Evolutionary conservation across 2,113 vertebrate species (phyloP), one percentile per base, ranked within the genome.

Genomic region (Pelmatolapia mariae): DNA sequence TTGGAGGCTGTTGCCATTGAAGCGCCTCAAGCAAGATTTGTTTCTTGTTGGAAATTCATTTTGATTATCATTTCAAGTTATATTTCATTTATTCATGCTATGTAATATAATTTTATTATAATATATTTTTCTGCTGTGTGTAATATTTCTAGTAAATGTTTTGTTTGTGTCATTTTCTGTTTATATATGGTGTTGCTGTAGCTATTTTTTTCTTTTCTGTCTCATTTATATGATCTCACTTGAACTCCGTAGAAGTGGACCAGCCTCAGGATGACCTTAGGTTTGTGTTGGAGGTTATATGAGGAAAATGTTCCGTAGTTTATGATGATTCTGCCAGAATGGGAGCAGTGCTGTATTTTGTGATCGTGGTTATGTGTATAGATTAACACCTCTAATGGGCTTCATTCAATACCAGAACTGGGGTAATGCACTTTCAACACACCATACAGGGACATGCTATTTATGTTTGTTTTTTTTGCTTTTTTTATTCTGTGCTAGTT

Each of bases 361-460:
- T 84, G 92, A 92, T 90, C 11, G 47, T 80, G 89, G 82, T 92
- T 89, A 50, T 68, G 91, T 92, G 71, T 80, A 93, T 92, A 92
- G 92, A 93, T 94, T 88, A 92, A 68, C 82, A 82, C 84, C 26
- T 84, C 81, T 94, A 94, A 94, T 95, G 93, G 76, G 84, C 73
- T 54, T 19, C 53, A 45, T 87, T 93, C 94, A 89, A 91, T 93
- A 89, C 45, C 43, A 79, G 54, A 94, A 93, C 89, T 95, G 87
- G 93, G 93, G 56, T 94, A 95, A 95, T 93, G 91, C 40, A 84
- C 89, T 84, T 50, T 73, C 47, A 78, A 87, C 81, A 61, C 66
- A 84, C 43, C 56, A 80, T 80, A 54, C 76, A 24, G 19, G 29
- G 76, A 90, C 66, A 76, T 87, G 79, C 86, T 84, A 86, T 91